Conservation (phyloP, 2,113 vertebrate species). For the Labeo rohita region DNA sequence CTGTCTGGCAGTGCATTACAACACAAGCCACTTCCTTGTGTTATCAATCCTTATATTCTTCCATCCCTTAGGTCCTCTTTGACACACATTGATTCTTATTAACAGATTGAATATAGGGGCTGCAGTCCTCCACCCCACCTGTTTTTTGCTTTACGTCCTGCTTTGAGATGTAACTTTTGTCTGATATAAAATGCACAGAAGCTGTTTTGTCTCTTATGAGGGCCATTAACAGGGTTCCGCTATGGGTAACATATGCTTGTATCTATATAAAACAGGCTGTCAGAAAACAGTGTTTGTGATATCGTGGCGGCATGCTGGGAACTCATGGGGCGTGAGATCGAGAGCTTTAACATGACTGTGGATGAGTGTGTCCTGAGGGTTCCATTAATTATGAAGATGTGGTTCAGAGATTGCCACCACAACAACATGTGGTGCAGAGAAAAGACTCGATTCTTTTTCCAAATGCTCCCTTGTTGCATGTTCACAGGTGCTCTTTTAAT, state of each 20-base stretch:
- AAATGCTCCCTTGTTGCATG: constrained; percentile 60
- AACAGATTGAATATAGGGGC: not conserved
- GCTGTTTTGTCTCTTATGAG: constrained; percentile 15
- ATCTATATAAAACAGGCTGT: constrained; percentile 29
- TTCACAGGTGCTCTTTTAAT: constrained; percentile 69
- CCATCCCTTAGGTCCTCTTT: constrained; percentile 15
- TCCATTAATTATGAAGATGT: constrained; percentile 67
- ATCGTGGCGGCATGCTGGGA: constrained; percentile 48
- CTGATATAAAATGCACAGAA: constrained; percentile 9
- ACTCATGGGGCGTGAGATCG: constrained; percentile 56
- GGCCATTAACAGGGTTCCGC: not conserved
- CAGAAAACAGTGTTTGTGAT: constrained; percentile 60
- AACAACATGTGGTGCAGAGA: constrained; percentile 61
- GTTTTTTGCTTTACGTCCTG: not conserved
- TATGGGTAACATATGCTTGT: constrained; percentile 40
- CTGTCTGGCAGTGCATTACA: not conserved
- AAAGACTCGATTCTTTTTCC: constrained; percentile 61
- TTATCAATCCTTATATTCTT: not conserved
- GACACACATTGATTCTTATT: constrained; percentile 32
- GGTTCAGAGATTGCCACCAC: constrained; percentile 59
- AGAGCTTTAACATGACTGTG: constrained; percentile 58
- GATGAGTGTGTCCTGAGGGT: constrained; percentile 52
- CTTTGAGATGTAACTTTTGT: constrained; percentile 18
- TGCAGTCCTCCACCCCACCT: not conserved
- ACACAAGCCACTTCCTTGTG: not conserved